A percentile compares a stretch with the other conserved stretches of the same genome.
These are phyloP conservation scores for Drosophila acutilabella DNA, from an alignment of 2,888 invertebrate genomes.

Conservation along the genomic window DNA sequence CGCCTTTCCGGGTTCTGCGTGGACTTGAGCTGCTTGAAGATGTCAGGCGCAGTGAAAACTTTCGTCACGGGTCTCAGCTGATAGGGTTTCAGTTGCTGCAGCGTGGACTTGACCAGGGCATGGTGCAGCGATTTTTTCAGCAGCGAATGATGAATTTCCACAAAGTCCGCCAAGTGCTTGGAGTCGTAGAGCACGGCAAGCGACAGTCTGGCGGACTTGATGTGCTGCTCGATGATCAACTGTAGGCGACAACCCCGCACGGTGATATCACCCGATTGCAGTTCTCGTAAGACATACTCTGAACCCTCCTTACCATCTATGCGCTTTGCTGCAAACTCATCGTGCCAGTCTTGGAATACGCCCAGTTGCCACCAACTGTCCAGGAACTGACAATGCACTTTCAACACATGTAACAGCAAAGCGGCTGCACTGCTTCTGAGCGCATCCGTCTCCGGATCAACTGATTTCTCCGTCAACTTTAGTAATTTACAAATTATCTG, in stretches of 20 bases:
- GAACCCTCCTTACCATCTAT: background rate
- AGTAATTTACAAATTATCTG: slow-evolving; percentile 12
- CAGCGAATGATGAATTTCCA: background rate
- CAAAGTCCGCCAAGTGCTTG: slow-evolving; percentile 23
- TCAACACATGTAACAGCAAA: slow-evolving; percentile 41
- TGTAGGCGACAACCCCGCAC: slow-evolving; percentile 5
- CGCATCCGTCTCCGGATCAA: background rate
- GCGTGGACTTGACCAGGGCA: slow-evolving; percentile 12
- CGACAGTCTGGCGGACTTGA: slow-evolving; percentile 8
- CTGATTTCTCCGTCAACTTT: background rate
- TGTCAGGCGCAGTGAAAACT: slow-evolving; percentile 8
- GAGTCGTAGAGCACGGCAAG: slow-evolving; percentile 34
- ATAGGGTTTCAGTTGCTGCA: slow-evolving; percentile 14
- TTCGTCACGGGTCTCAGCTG: background rate
- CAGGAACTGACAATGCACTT: slow-evolving; percentile 36
- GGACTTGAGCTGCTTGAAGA: slow-evolving; percentile 32
- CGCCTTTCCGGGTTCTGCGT: slow-evolving; percentile 16
- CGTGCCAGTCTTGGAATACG: slow-evolving; percentile 32
- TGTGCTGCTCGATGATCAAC: slow-evolving; percentile 31
- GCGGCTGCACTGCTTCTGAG: slow-evolving; percentile 17
- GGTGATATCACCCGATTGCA: background rate
- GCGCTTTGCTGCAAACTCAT: slow-evolving; percentile 31
- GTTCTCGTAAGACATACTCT: slow-evolving; percentile 14
- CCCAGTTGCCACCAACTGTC: slow-evolving; percentile 52
- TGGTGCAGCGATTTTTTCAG: slow-evolving; percentile 19